Evolutionary conservation across 2,888 invertebrate species (phyloP).

Genomic region (Apamea epomidion): DNA sequence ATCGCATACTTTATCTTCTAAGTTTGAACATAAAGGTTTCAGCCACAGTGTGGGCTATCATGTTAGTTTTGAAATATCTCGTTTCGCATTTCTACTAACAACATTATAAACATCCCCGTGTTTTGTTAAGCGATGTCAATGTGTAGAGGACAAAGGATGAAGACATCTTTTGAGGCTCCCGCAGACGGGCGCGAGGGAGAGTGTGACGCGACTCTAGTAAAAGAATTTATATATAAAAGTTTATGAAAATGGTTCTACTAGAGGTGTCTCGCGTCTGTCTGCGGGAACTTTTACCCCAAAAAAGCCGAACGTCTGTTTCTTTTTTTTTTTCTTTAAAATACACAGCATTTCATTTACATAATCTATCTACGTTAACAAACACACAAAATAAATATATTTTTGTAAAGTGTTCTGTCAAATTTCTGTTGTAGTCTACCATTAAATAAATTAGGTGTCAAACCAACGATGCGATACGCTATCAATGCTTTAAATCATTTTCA

Average conservation of each 20-base stretch:
- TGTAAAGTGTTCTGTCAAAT: neutral
- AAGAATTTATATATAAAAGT: neutral
- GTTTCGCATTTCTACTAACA: neutral
- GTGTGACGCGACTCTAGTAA: neutral
- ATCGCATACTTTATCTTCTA: too few species aligned
- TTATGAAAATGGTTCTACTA: neutral
- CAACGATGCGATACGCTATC: neutral
- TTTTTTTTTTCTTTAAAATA: neutral
- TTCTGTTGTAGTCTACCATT: neutral
- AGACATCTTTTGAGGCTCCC: neutral
- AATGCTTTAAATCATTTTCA: neutral
- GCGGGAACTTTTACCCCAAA: neutral
- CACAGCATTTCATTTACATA: neutral
- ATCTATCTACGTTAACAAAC: neutral
- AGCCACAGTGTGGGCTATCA: neutral
- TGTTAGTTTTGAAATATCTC: slow-evolving; percentile 3
- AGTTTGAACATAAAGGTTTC: slow-evolving; percentile 1
- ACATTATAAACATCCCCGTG: neutral
- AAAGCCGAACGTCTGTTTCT: neutral
- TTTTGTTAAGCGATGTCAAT: neutral
- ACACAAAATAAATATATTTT: neutral
- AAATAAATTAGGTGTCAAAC: slow-evolving; percentile 8
- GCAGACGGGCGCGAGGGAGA: too few species aligned
- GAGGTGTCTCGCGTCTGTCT: neutral
- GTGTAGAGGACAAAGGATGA: neutral